Evolutionary conservation across 2,888 invertebrate species (phyloP).

Genomic region (Macrophya alboannulata): DNA sequence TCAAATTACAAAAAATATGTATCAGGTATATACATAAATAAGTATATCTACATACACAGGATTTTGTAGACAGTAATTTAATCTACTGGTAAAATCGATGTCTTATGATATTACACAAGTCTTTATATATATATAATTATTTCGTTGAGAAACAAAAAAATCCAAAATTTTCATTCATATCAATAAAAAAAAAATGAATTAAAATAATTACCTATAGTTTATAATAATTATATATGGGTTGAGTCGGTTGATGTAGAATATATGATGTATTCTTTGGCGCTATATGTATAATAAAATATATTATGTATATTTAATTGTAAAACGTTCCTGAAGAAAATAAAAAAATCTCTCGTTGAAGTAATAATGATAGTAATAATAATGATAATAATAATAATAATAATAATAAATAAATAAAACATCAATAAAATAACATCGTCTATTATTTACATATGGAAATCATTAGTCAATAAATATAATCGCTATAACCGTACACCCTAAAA

Average conservation of each 20-base stretch:
- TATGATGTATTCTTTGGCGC: constrained; percentile 36
- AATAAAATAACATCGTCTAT: constrained; percentile 39
- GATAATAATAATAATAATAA: neutral
- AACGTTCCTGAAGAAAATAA: neutral
- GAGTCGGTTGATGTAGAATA: neutral
- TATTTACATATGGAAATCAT: constrained; percentile 3
- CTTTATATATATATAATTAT: neutral
- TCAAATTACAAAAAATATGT: constrained; percentile 30
- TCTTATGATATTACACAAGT: constrained; percentile 42
- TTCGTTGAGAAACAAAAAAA: neutral
- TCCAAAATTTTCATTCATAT: too few relatives aligned
- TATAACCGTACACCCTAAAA: constrained; percentile 22
- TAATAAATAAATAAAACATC: constrained; percentile 47
- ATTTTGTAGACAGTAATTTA: neutral
- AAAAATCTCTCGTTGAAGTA: constrained; percentile 1
- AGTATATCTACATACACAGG: constrained; percentile 16
- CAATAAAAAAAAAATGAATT: neutral
- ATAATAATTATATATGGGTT: constrained; percentile 3
- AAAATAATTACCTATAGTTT: neutral
- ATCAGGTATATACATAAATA: neutral
- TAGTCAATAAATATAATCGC: constrained; percentile 34
- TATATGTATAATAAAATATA: neutral
- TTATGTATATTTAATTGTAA: neutral
- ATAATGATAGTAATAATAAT: neutral
- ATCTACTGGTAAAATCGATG: constrained; percentile 44